Conservation (phyloP, 2,797 vertebrate species). For the Falco peregrinus region DNA sequence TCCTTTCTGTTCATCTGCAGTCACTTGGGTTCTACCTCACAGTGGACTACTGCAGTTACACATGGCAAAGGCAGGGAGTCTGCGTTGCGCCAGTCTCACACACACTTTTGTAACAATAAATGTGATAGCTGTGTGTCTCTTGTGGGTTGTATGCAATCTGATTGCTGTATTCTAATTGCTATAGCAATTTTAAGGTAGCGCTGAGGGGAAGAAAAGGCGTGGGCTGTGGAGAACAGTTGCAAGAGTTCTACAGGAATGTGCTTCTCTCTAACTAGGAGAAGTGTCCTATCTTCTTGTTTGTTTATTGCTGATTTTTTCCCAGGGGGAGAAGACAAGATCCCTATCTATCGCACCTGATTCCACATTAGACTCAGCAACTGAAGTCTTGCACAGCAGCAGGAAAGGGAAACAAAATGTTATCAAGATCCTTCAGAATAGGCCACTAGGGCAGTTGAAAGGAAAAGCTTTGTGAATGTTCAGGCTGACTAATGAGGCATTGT, state of each 20-base stretch:
- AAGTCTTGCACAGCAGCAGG: background rate
- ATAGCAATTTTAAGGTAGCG: background rate
- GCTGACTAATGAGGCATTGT: background rate
- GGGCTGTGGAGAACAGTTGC: background rate
- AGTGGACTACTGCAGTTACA: background rate
- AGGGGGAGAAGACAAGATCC: background rate
- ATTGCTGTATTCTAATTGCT: background rate
- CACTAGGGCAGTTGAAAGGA: background rate
- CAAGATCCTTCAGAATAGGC: background rate
- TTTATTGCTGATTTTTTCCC: background rate
- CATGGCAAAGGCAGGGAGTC: background rate
- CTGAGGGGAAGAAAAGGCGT: background rate
- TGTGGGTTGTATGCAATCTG: background rate
- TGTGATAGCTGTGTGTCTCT: background rate
- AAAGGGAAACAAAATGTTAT: background rate
- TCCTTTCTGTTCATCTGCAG: background rate
- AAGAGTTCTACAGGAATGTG: background rate
- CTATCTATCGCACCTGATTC: background rate
- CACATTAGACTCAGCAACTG: background rate
- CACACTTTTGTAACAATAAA: background rate
- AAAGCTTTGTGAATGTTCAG: background rate
- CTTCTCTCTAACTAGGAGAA: background rate
- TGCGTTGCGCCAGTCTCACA: rapidly evolving
- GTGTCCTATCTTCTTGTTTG: background rate
- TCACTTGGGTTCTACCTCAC: background rate